Percentiles rank a stretch among this genome's conserved stretches.
These are phyloP conservation scores for Rhopalosiphum maidis DNA, from an alignment of 1,140 invertebrate genomes.

Conservation along the genomic window DNA sequence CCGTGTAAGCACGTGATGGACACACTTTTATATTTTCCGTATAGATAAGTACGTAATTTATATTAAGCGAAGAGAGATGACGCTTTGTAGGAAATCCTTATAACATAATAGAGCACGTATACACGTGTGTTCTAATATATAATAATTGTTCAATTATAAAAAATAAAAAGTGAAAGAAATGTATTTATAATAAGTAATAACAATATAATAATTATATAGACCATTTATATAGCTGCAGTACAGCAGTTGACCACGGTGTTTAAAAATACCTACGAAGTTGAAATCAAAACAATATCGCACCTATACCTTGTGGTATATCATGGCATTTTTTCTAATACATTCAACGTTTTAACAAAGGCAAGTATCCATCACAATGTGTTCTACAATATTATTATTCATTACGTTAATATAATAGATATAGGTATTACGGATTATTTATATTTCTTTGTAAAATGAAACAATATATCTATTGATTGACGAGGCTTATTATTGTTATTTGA, in stretches of 20 bases:
- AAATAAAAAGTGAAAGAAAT: conserved; percentile 18
- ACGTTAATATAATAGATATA: not conserved
- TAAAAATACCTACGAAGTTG: not conserved
- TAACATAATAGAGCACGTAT: not conserved
- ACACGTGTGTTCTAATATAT: not conserved
- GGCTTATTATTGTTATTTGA: not conserved
- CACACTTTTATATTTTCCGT: conserved; percentile 1
- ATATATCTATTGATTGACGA: not conserved
- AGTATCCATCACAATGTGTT: not conserved
- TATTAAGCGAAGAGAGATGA: not conserved
- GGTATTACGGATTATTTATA: not conserved
- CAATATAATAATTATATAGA: not conserved
- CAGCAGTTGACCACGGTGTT: too few relatives aligned
- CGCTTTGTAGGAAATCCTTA: not conserved
- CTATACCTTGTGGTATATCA: not conserved
- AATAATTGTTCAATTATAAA: conserved; percentile 19
- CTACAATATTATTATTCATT: not conserved
- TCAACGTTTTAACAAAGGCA: not conserved
- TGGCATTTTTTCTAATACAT: not conserved
- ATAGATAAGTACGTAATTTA: not conserved
- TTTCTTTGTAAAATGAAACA: not conserved
- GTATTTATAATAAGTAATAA: not conserved
- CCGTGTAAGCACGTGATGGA: not conserved
- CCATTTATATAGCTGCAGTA: too few relatives aligned
- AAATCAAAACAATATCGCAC: not conserved